Percentiles rank a stretch among this genome's conserved stretches.
phyloP scores from a whole-genome alignment of 2,888 invertebrate genomes.

The Heliconius sara region DNA sequence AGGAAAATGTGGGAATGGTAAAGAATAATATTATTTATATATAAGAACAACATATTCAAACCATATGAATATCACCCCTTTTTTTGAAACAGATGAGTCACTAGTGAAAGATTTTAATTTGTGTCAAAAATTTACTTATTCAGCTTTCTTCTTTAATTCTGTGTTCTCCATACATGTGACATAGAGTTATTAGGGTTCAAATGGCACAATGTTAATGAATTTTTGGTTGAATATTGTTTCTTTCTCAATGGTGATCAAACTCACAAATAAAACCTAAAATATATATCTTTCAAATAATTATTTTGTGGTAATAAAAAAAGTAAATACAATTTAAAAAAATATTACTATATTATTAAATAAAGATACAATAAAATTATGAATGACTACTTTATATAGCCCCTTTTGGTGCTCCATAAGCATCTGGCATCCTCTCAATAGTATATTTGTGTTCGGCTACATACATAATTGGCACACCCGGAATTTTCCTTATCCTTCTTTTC shows the following conservation, averaged over 20 bases:
- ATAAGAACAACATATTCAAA: too few species aligned
- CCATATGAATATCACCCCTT: too few species aligned
- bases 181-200: too few species aligned
- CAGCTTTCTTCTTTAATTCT: too few species aligned
- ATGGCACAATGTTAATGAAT: too few species aligned
- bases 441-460: constrained; percentile 96
- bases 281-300: not conserved
- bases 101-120: too few species aligned
- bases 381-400: constrained; percentile 69
- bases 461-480: constrained; percentile 99
- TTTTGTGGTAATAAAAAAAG: not conserved
- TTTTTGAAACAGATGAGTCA: too few species aligned
- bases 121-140: too few species aligned
- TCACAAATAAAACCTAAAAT: too few species aligned
- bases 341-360: not conserved
- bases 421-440: constrained; percentile 99
- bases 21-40: not conserved
- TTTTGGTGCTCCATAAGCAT: constrained; percentile 97
- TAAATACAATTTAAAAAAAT: not conserved
- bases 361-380: constrained; percentile 15
- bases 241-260: too few species aligned
- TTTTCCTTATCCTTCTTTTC: constrained; percentile 96
- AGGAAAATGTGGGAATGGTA: not conserved
- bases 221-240: too few species aligned
- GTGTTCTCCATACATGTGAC: too few species aligned